These are phyloP conservation scores for Cygnus olor DNA, from an alignment of 2,797 vertebrate species.

Conservation along the genomic window DNA sequence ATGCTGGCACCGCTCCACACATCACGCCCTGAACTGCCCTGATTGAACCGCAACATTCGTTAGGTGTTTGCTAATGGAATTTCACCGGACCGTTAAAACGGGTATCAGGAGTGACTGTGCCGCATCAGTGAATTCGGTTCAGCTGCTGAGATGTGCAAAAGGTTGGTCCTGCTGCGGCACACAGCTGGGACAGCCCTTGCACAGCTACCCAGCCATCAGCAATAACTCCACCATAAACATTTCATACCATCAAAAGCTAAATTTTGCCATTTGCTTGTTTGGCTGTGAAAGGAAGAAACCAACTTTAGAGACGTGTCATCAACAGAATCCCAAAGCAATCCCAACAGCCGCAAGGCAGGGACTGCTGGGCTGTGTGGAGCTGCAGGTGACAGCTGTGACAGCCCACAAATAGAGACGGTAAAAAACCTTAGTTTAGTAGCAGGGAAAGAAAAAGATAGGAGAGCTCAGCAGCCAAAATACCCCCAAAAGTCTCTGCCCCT, in stretches of 20 bases:
- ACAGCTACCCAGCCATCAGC: not conserved
- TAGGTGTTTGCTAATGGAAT: slow-evolving; percentile 41
- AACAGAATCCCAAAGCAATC: not conserved
- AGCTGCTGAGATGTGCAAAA: not conserved
- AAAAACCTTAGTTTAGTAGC: not conserved
- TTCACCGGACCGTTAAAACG: slow-evolving; percentile 22
- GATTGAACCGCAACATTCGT: not conserved
- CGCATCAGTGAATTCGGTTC: not conserved
- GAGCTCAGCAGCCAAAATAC: not conserved
- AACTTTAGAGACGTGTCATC: not conserved
- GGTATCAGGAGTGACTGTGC: not conserved
- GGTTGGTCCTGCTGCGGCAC: not conserved
- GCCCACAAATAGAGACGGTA: not conserved
- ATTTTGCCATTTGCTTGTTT: not conserved
- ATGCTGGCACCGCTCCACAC: not conserved
- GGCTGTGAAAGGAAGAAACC: not conserved
- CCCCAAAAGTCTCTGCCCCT: not conserved
- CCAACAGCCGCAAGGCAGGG: not conserved
- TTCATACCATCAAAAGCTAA: not conserved
- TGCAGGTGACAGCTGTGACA: not conserved
- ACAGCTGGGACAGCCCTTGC: not conserved
- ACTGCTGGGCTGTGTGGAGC: not conserved
- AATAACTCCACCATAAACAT: not conserved
- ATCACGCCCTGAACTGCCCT: slow-evolving; percentile 39
- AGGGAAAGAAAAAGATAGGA: not conserved